Conservation (phyloP, 2,888 invertebrate species). For the Cinara cedri region DNA sequence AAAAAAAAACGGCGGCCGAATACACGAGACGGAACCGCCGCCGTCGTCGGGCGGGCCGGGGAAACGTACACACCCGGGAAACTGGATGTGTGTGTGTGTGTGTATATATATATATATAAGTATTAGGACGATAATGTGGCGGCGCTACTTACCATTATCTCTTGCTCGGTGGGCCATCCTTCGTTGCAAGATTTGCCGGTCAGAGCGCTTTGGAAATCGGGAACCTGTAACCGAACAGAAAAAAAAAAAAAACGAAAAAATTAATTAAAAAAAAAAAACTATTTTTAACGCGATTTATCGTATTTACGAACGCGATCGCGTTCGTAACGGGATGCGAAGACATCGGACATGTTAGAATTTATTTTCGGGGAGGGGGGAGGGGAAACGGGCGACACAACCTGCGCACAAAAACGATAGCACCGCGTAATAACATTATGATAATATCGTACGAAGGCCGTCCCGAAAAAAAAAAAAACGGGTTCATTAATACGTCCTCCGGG, state of each 20-base stretch:
- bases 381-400: neutral
- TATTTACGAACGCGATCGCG: neutral
- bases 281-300: neutral
- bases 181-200: slow-evolving; percentile 60
- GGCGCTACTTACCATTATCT: slow-evolving; percentile 60
- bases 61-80: too few species aligned
- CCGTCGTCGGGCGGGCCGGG: too few species aligned
- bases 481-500: slow-evolving; percentile 52
- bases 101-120: too few species aligned
- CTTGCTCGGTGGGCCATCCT: slow-evolving; percentile 61
- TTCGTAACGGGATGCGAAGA: neutral
- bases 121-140: too few species aligned
- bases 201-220: slow-evolving; percentile 60
- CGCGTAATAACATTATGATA: too few species aligned
- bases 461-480: slow-evolving; percentile 31
- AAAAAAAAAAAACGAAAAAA: neutral
- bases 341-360: neutral
- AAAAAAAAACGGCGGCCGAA: slow-evolving; percentile 56
- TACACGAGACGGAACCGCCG: slow-evolving; percentile 21
- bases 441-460: slow-evolving; percentile 48
- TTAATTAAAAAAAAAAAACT: too few species aligned
- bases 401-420: neutral
- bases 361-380: slow-evolving; percentile 17
- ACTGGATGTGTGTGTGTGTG: neutral
- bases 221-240: slow-evolving; percentile 59